These are phyloP conservation scores for Tenthredo distinguenda DNA, from an alignment of 2,888 invertebrate species.

Conservation along the genomic window DNA sequence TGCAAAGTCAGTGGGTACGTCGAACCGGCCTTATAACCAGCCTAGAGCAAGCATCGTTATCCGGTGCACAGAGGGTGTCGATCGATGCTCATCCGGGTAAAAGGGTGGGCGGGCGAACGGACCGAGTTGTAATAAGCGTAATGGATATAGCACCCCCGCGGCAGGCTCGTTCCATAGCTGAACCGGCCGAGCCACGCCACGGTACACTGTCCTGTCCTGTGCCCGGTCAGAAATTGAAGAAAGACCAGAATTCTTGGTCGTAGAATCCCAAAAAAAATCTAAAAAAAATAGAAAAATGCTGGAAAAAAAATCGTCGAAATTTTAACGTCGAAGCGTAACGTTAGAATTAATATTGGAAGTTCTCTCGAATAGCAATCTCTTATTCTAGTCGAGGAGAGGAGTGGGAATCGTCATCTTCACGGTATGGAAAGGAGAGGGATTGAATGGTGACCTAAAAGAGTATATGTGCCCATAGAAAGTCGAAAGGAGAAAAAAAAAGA, in stretches of 20 bases:
- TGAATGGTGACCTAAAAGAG: neutral
- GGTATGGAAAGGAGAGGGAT: neutral
- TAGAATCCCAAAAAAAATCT: too few species aligned
- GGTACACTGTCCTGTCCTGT: neutral
- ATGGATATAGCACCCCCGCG: conserved; percentile 78
- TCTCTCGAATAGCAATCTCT: too few species aligned
- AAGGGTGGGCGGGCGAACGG: conserved; percentile 71
- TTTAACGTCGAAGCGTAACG: too few species aligned
- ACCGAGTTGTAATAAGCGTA: conserved; percentile 79
- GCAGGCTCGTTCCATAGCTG: conserved; percentile 66
- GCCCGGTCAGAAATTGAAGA: neutral
- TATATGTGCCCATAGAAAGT: neutral
- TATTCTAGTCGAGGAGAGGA: too few species aligned
- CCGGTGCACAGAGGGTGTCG: conserved; percentile 64
- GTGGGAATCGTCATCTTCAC: too few species aligned
- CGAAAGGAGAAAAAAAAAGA: neutral
- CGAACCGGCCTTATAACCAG: neutral
- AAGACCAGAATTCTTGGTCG: too few species aligned
- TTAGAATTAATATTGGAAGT: too few species aligned
- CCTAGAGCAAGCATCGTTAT: conserved; percentile 9
- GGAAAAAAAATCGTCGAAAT: too few species aligned
- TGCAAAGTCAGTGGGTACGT: neutral
- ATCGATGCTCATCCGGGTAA: conserved; percentile 76
- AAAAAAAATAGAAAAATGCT: too few species aligned
- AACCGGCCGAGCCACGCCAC: conserved; percentile 55